phyloP scores from a whole-genome alignment of 2,888 invertebrate species.

The Xylota segnis region DNA sequence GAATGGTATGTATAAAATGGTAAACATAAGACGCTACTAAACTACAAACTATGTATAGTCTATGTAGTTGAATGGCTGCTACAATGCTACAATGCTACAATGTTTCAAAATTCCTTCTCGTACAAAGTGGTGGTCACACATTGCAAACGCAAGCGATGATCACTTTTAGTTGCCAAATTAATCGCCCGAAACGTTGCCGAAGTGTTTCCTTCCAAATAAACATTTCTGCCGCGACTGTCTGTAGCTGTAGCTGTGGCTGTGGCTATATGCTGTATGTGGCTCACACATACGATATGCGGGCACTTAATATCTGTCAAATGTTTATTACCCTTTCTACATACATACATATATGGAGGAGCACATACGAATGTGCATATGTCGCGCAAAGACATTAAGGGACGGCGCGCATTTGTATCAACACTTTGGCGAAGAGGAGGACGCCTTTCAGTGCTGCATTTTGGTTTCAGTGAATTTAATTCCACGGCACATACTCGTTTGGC shows the following conservation, averaged over 20 bases:
- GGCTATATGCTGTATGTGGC: background rate
- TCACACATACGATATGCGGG: conserved; percentile 7
- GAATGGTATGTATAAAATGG: conserved; percentile 13
- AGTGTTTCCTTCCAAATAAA: conserved; percentile 47
- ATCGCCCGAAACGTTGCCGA: conserved; percentile 38
- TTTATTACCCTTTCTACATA: conserved; percentile 40
- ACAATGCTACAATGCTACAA: background rate
- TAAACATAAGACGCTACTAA: background rate
- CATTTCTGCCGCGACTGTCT: background rate
- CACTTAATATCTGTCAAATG: conserved; percentile 64
- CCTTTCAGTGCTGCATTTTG: conserved; percentile 53
- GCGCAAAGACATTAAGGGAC: conserved; percentile 52
- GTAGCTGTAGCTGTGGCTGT: no score
- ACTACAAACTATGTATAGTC: no score
- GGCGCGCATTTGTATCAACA: conserved; percentile 66
- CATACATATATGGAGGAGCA: conserved; percentile 5
- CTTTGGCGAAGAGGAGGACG: conserved; percentile 43
- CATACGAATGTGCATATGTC: conserved; percentile 39
- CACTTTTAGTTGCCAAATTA: conserved; percentile 41
- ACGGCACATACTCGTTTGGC: conserved; percentile 68
- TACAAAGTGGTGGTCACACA: background rate
- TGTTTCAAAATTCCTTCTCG: background rate
- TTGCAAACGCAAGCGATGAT: conserved; percentile 4
- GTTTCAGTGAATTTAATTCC: conserved; percentile 70
- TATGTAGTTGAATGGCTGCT: no score